A percentile compares a stretch with the other conserved stretches of the same genome.
Evolutionary conservation across 2,113 vertebrate genomes (phyloP).

Genomic region (Prionailurus viverrinus): DNA sequence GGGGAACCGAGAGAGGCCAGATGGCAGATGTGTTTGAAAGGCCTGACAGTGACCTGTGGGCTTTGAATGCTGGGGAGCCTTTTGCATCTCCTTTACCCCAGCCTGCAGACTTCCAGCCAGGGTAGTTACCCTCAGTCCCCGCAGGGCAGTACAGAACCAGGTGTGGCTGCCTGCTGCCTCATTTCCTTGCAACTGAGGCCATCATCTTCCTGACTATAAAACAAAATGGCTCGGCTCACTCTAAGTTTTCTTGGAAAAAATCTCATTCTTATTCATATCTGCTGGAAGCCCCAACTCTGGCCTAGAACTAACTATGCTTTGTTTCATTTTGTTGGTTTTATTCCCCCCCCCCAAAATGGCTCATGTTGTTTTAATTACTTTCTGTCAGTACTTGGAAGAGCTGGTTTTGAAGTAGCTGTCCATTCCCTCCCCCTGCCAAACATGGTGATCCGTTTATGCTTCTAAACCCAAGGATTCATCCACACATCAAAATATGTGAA

Average conservation of each 20-base stretch:
- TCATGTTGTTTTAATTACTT: conserved; percentile 60
- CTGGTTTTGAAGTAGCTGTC: conserved; percentile 60
- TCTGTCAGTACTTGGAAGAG: conserved; percentile 62
- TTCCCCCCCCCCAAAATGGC: not conserved
- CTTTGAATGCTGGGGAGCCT: not conserved
- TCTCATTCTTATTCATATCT: not conserved
- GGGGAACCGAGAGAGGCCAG: conserved; percentile 63
- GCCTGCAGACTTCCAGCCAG: not conserved
- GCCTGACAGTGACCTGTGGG: conserved; percentile 54
- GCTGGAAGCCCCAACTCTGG: not conserved
- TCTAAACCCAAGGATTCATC: conserved; percentile 78
- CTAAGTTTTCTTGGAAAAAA: conserved; percentile 39
- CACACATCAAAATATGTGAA: conserved; percentile 83
- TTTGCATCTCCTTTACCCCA: not conserved
- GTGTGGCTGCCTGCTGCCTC: conserved; percentile 45
- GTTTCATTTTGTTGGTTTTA: not conserved
- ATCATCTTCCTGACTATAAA: conserved; percentile 19
- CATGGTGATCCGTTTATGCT: conserved; percentile 77
- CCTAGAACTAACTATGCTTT: not conserved
- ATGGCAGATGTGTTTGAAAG: conserved; percentile 72
- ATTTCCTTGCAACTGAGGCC: conserved; percentile 24
- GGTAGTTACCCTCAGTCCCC: not conserved
- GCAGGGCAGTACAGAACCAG: not conserved
- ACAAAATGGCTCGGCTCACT: conserved; percentile 9
- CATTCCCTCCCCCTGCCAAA: conserved; percentile 51